A percentile compares a stretch with the other conserved stretches of the same genome.
phyloP scores from a whole-genome alignment of 1,140 invertebrate genomes.

The Schlechtendalia chinensis region DNA sequence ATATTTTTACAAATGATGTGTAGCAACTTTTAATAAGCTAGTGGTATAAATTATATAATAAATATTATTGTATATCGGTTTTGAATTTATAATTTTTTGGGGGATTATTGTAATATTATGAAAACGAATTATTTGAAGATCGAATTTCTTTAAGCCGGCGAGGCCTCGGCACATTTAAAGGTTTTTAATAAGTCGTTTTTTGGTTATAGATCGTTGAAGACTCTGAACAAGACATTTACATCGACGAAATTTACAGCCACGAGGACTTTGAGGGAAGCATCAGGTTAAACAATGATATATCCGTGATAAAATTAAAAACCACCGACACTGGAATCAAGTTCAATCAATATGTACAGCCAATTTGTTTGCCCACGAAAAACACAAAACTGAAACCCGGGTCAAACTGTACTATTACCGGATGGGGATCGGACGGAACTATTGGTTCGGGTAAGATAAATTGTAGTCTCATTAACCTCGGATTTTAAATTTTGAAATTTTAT shows the following conservation, averaged over 20 bases:
- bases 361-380: slow-evolving; percentile 67
- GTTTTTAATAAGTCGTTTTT: background rate
- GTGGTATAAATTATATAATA: no score
- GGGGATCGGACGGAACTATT: slow-evolving; percentile 59
- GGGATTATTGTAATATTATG: no score
- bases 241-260: slow-evolving; percentile 69
- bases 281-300: slow-evolving; percentile 74
- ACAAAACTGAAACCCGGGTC: slow-evolving; percentile 60
- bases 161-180: no score
- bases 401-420: slow-evolving; percentile 73
- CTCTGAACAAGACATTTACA: slow-evolving; percentile 66
- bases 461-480: background rate
- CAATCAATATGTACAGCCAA: slow-evolving; percentile 69
- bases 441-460: slow-evolving; percentile 60
- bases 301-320: slow-evolving; percentile 67
- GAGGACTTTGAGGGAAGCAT: slow-evolving; percentile 63
- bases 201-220: slow-evolving; percentile 61
- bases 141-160: no score
- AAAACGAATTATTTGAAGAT: no score
- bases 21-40: no score
- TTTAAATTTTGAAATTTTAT: background rate
- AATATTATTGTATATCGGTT: no score
- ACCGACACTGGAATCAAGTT: slow-evolving; percentile 64
- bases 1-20: no score
- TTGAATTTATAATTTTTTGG: no score